Evolutionary conservation across 2,888 invertebrate genomes (phyloP).

Genomic region (Sinelater perroti): DNA sequence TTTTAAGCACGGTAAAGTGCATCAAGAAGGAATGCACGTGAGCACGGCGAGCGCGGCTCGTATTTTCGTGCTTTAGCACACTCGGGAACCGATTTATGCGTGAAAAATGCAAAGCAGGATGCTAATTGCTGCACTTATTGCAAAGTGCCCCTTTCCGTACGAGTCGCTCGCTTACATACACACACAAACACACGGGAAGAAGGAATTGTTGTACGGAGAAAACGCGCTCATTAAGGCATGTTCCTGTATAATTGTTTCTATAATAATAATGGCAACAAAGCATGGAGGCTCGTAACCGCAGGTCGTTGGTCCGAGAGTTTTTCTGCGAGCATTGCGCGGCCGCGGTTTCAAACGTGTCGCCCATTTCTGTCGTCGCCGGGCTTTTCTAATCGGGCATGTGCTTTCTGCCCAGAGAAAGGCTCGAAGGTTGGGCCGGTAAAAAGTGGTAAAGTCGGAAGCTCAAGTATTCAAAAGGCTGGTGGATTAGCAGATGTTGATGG

Average conservation of each 20-base stretch:
- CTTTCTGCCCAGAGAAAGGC: too few species aligned
- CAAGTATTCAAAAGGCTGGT: too few species aligned
- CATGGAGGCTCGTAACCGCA: constrained; percentile 45
- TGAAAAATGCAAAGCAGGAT: constrained; percentile 31
- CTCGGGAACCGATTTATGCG: constrained; percentile 18
- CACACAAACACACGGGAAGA: constrained; percentile 49
- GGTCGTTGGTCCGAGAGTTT: constrained; percentile 46
- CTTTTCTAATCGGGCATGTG: constrained; percentile 9
- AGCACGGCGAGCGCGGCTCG: background rate
- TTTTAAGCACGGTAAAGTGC: too few species aligned
- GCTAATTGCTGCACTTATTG: constrained; percentile 39
- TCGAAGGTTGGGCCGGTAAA: too few species aligned
- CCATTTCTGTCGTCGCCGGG: constrained; percentile 1
- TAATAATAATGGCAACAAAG: constrained; percentile 48
- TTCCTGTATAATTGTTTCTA: constrained; percentile 52
- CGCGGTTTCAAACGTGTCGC: constrained; percentile 9
- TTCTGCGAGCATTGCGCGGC: constrained; percentile 1
- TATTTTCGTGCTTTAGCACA: constrained; percentile 15
- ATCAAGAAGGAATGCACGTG: constrained; percentile 2
- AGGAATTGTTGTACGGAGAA: constrained; percentile 50
- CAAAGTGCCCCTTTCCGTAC: constrained; percentile 44
- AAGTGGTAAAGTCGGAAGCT: constrained; percentile 4
- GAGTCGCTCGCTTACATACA: constrained; percentile 45
- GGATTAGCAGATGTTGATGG: too few species aligned
- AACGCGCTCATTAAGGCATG: constrained; percentile 51